phyloP scores from a whole-genome alignment of 1,140 invertebrate species.

The Globodera rostochiensis region DNA sequence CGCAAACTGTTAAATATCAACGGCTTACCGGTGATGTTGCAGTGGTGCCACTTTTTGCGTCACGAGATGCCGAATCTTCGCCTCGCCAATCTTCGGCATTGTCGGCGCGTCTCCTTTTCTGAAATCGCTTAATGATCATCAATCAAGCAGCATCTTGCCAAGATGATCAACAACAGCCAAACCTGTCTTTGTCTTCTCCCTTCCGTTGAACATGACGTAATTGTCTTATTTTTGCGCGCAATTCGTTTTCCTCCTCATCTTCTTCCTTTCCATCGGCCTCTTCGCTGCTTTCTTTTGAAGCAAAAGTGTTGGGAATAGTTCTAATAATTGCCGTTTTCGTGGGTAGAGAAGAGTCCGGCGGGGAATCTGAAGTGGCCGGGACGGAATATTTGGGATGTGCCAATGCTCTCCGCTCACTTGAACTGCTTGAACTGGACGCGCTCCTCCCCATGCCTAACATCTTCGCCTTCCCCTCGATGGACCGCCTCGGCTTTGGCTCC shows the following conservation, averaged over 20 bases:
- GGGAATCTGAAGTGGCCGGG: not conserved
- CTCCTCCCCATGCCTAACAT: constrained; percentile 29
- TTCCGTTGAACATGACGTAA: constrained; percentile 52
- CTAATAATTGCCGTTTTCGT: constrained; percentile 24
- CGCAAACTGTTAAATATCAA: not conserved
- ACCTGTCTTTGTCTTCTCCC: not conserved
- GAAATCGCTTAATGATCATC: not conserved
- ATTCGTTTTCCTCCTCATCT: constrained; percentile 46
- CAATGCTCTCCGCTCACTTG: not conserved
- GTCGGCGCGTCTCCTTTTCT: not conserved
- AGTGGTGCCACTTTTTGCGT: constrained; percentile 61
- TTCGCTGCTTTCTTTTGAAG: not conserved
- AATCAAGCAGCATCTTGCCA: no score
- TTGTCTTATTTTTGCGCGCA: constrained; percentile 55
- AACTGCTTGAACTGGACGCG: not conserved
- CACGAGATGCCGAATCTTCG: constrained; percentile 55
- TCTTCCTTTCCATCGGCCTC: not conserved
- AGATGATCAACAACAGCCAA: no score
- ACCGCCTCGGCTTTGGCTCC: constrained; percentile 51
- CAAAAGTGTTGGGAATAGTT: constrained; percentile 4
- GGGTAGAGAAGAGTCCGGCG: not conserved
- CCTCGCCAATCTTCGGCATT: not conserved
- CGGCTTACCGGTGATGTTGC: constrained; percentile 49
- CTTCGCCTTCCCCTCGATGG: constrained; percentile 36
- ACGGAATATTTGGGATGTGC: not conserved